phyloP scores from a whole-genome alignment of 2,797 vertebrate species.

The Enteromius radiatus region DNA sequence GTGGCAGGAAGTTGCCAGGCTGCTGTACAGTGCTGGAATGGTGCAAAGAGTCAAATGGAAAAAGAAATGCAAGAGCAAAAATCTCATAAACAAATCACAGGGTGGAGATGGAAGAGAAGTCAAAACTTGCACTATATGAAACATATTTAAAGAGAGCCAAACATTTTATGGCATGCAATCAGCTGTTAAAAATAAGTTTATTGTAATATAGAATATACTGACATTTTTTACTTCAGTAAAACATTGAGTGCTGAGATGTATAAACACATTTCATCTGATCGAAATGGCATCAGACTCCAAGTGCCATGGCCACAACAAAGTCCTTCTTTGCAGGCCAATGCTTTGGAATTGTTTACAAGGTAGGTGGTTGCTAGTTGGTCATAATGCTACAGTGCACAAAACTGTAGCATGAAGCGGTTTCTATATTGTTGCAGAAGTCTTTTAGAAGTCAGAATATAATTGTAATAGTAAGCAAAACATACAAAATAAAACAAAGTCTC shows the following conservation, averaged over 20 bases:
- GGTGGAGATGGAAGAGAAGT: neutral
- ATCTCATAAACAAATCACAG: slow-evolving; percentile 8
- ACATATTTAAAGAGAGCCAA: neutral
- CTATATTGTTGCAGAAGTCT: neutral
- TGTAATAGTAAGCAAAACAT: neutral
- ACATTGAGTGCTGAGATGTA: neutral
- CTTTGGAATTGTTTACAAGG: no score
- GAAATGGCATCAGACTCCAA: neutral
- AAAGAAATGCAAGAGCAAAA: neutral
- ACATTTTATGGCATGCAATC: neutral
- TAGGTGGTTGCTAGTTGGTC: neutral
- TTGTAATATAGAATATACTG: neutral
- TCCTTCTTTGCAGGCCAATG: neutral
- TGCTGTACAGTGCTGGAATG: slow-evolving; percentile 36
- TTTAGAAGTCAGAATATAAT: neutral
- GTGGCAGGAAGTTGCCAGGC: slow-evolving; percentile 50
- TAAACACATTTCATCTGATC: slow-evolving; percentile 1
- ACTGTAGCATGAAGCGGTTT: neutral
- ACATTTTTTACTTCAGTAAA: no score
- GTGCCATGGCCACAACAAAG: slow-evolving; percentile 43
- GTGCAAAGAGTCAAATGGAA: slow-evolving; percentile 24
- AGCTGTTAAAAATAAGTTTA: neutral
- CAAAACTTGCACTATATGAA: neutral
- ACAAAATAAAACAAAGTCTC: neutral
- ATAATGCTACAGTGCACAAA: neutral